Evolutionary conservation across 2,888 invertebrate species (phyloP).

Genomic region (Drosophila sordidula): DNA sequence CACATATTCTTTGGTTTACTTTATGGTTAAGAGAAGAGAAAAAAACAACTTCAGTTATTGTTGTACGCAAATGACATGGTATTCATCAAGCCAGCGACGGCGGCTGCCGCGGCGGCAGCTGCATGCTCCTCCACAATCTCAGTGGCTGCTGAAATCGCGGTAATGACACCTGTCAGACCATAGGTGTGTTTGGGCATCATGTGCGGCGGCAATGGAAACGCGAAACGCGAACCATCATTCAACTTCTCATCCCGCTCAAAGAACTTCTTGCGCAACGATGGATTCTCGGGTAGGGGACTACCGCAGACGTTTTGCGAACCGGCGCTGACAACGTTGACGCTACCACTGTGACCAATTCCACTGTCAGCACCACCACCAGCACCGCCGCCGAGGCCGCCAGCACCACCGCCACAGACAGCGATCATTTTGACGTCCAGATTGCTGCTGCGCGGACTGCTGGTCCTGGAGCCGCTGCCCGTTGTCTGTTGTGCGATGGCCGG

Average conservation of each 20-base stretch:
- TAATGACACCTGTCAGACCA: constrained; percentile 83
- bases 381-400: no score
- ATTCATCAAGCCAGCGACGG: constrained; percentile 80
- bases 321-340: constrained; percentile 64
- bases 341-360: constrained; percentile 49
- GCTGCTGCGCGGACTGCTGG: constrained; percentile 37
- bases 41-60: constrained; percentile 77
- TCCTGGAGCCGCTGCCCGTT: constrained; percentile 66
- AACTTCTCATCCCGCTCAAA: constrained; percentile 58
- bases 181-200: constrained; percentile 80
- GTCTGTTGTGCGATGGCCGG: constrained; percentile 78
- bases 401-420: constrained; percentile 4
- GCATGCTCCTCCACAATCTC: constrained; percentile 79
- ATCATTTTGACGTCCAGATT: constrained; percentile 45
- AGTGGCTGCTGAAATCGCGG: constrained; percentile 82
- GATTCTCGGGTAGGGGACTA: constrained; percentile 82
- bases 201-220: constrained; percentile 70
- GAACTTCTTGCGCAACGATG: constrained; percentile 82
- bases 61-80: constrained; percentile 85
- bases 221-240: constrained; percentile 63
- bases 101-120: constrained; percentile 72
- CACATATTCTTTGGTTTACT: constrained; percentile 48
- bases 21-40: not conserved
- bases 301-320: constrained; percentile 75
- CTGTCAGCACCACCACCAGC: constrained; percentile 43